A percentile compares a stretch with the other conserved stretches of the same genome.
These are phyloP conservation scores for Semicossyphus pulcher DNA, from an alignment of 2,113 vertebrate genomes.

Conservation along the genomic window DNA sequence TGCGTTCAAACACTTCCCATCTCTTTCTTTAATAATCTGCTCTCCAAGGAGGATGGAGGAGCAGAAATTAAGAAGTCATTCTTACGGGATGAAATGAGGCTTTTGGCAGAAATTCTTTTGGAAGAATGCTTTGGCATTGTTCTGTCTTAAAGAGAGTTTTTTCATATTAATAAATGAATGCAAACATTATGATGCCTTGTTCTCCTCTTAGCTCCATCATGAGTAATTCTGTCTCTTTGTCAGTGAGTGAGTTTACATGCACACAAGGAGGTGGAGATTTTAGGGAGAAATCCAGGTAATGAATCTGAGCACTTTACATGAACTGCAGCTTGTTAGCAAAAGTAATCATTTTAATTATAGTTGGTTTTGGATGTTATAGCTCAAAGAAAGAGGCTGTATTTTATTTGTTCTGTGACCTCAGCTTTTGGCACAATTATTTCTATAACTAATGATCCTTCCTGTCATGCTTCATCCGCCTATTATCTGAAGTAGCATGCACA, in stretches of 20 bases:
- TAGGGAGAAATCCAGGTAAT: neutral
- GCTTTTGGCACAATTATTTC: too few relatives aligned
- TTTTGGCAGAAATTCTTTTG: neutral
- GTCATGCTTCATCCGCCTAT: neutral
- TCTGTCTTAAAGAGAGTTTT: constrained; percentile 25
- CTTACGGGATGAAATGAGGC: constrained; percentile 9
- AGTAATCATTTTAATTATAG: too few relatives aligned
- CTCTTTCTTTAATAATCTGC: neutral
- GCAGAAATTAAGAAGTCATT: constrained; percentile 23
- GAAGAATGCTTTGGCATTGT: constrained; percentile 14
- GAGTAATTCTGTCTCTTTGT: constrained; percentile 28
- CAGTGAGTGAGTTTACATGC: constrained; percentile 4
- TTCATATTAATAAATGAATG: constrained; percentile 43
- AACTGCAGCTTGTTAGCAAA: neutral
- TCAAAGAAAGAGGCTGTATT: too few relatives aligned
- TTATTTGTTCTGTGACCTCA: too few relatives aligned
- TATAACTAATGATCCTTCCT: neutral
- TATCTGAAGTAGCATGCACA: too few relatives aligned
- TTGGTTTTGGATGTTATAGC: neutral
- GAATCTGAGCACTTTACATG: neutral
- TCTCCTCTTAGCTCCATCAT: constrained; percentile 43
- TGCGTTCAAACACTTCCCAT: neutral
- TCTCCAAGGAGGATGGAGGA: neutral
- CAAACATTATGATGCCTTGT: constrained; percentile 34
- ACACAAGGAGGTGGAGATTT: constrained; percentile 6